A percentile compares a stretch with the other conserved stretches of the same genome.
phyloP scores from a whole-genome alignment of 2,797 vertebrate species.

The Eulemur mongoz region DNA sequence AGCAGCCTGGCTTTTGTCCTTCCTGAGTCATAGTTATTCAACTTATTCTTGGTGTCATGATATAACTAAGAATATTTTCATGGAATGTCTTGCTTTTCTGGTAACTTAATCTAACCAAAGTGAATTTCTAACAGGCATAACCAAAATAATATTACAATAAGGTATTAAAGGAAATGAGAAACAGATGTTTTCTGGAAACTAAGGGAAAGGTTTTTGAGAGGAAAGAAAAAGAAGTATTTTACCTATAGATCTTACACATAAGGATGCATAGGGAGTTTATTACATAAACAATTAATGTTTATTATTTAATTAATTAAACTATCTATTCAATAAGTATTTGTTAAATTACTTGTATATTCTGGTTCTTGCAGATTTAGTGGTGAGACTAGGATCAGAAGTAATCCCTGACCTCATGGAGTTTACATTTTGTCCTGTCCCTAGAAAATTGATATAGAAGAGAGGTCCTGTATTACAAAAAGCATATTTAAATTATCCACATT shows the following conservation, averaged over 20 bases:
- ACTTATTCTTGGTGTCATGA: not conserved
- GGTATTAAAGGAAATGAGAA: not conserved
- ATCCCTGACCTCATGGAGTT: not conserved
- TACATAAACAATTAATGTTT: not conserved
- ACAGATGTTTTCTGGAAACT: not conserved
- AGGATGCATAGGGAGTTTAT: not conserved
- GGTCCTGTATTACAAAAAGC: not conserved
- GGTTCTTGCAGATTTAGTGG: not conserved
- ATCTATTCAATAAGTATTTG: not conserved
- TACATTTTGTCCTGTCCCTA: not conserved
- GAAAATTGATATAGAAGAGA: not conserved
- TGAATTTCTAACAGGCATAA: not conserved
- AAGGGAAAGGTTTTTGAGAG: not conserved
- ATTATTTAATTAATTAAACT: not conserved
- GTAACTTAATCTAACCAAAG: not conserved
- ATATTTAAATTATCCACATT: not conserved
- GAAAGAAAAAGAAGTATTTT: not conserved
- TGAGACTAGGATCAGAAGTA: not conserved
- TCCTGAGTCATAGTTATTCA: not conserved
- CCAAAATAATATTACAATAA: not conserved
- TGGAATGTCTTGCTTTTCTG: not conserved
- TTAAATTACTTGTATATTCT: not conserved
- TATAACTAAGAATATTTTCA: not conserved
- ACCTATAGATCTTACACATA: not conserved
- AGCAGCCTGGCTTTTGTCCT: not conserved